Evolutionary conservation across 2,797 vertebrate species (phyloP).

Genomic region (Momotus momota): DNA sequence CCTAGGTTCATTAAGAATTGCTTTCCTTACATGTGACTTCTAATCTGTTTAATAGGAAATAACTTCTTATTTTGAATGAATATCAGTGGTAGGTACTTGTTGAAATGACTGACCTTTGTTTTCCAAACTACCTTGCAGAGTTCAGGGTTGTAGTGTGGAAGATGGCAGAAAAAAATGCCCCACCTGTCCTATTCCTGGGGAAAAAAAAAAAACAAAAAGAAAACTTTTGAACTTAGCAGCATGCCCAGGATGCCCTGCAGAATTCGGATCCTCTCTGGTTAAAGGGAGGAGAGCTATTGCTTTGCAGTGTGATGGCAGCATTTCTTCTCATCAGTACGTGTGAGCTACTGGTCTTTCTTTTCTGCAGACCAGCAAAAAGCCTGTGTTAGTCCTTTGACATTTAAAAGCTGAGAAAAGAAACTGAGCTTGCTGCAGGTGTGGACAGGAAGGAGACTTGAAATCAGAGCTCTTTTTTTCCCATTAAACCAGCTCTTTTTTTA

Average conservation of each 20-base stretch:
- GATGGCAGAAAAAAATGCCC: background rate
- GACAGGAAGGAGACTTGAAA: background rate
- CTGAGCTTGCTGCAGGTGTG: background rate
- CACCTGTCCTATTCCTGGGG: background rate
- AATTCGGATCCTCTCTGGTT: background rate
- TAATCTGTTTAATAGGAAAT: background rate
- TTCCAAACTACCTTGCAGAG: background rate
- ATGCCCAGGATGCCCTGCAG: background rate
- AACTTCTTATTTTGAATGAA: background rate
- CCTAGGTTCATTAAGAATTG: background rate
- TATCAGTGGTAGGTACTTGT: background rate
- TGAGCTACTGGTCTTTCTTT: rapidly evolving
- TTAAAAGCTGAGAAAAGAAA: background rate
- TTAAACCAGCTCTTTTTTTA: background rate
- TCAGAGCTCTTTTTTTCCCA: background rate
- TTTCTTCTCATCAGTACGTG: rapidly evolving
- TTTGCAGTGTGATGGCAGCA: background rate
- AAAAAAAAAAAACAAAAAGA: no score
- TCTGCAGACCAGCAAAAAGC: background rate
- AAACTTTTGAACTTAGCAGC: background rate
- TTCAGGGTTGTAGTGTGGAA: background rate
- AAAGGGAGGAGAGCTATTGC: background rate
- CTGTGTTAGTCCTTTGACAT: rapidly evolving
- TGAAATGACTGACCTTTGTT: background rate
- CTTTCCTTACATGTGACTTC: background rate